These are phyloP conservation scores for Cynocephalus volans DNA, from an alignment of 2,113 vertebrate species.

Conservation along the genomic window DNA sequence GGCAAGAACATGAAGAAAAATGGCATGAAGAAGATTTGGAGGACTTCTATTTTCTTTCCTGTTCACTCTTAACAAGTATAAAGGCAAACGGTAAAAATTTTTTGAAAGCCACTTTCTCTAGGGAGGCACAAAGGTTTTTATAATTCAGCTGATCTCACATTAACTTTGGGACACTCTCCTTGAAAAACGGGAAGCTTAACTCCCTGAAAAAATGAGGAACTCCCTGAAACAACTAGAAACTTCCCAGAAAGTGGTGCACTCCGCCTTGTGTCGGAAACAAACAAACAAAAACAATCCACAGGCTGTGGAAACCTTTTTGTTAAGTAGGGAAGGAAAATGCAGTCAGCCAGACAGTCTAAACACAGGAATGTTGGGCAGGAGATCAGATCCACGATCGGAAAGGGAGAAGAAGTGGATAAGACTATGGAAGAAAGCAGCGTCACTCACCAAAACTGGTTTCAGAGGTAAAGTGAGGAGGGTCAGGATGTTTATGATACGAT, in stretches of 20 bases:
- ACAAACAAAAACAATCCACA: no score
- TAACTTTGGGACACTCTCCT: no score
- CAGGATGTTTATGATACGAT: no score
- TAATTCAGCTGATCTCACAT: background rate
- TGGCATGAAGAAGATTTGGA: background rate
- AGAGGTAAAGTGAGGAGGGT: no score
- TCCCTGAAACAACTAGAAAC: no score
- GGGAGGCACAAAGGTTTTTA: conserved; percentile 61
- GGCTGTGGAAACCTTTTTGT: no score
- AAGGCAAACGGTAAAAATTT: conserved; percentile 23
- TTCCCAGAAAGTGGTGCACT: no score
- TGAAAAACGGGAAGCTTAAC: no score
- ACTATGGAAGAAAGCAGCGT: conserved; percentile 51
- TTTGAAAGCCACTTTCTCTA: conserved; percentile 58
- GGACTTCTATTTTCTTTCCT: conserved; percentile 41
- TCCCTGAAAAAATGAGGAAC: no score
- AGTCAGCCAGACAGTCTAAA: conserved; percentile 73
- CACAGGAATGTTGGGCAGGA: conserved; percentile 74
- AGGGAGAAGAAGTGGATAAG: conserved; percentile 73
- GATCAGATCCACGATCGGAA: conserved; percentile 78
- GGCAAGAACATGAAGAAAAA: background rate
- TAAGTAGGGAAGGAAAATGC: no score
- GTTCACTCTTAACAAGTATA: conserved; percentile 33
- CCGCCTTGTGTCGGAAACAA: no score
- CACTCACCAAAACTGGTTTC: conserved; percentile 75